Percentiles rank a stretch among this genome's conserved stretches.
phyloP scores from a whole-genome alignment of 2,797 vertebrate species.

The Sparus aurata region DNA sequence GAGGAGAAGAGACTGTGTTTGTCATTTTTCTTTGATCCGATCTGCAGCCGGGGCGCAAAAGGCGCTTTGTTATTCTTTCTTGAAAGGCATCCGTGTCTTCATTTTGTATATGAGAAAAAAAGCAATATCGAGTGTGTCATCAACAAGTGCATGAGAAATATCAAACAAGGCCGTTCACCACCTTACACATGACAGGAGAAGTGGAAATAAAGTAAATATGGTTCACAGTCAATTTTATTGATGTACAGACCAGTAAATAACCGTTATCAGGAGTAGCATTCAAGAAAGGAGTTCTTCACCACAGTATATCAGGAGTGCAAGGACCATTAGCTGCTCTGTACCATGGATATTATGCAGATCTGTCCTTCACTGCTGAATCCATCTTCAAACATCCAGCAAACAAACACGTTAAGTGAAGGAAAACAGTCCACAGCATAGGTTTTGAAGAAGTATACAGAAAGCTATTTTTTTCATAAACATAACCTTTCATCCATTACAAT shows the following conservation, averaged over 20 bases:
- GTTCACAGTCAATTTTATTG: slow-evolving; percentile 94
- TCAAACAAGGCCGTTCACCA: slow-evolving; percentile 1
- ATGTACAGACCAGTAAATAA: slow-evolving; percentile 87
- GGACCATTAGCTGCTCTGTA: slow-evolving; percentile 68
- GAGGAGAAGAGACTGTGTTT: slow-evolving; percentile 54
- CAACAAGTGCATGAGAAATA: background rate
- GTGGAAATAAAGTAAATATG: slow-evolving; percentile 63
- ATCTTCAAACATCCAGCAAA: slow-evolving; percentile 55
- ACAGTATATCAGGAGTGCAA: slow-evolving; percentile 72
- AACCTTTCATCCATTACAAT: slow-evolving; percentile 67
- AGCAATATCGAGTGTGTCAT: background rate
- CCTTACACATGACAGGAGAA: slow-evolving; percentile 37
- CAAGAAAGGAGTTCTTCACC: slow-evolving; percentile 69
- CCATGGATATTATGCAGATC: slow-evolving; percentile 45
- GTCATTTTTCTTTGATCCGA: slow-evolving; percentile 54
- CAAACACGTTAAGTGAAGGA: slow-evolving; percentile 62
- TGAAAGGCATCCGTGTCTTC: slow-evolving; percentile 7
- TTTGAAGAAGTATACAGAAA: slow-evolving; percentile 70
- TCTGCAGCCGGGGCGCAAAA: slow-evolving; percentile 9
- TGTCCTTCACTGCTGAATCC: slow-evolving; percentile 44
- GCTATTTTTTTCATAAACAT: slow-evolving; percentile 61
- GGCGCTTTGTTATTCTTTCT: slow-evolving; percentile 19
- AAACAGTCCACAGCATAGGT: slow-evolving; percentile 65
- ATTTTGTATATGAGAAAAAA: slow-evolving; percentile 12
- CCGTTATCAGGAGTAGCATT: slow-evolving; percentile 65